These are phyloP conservation scores for Rhabdophis nuchalis DNA, from an alignment of 2,797 vertebrate genomes.

Conservation along the genomic window DNA sequence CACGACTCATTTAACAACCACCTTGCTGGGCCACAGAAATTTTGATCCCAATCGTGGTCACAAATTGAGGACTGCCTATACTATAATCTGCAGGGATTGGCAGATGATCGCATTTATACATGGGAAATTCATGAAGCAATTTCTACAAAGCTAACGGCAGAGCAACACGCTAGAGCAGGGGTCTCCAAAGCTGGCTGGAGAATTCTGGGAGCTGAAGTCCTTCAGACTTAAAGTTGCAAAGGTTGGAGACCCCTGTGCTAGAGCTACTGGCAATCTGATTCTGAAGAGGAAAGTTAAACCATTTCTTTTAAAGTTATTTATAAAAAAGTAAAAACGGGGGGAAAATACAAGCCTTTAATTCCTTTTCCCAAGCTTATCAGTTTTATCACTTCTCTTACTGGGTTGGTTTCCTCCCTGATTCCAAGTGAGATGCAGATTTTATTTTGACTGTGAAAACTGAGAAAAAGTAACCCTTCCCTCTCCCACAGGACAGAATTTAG, in stretches of 20 bases:
- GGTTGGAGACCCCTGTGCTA: too few relatives aligned
- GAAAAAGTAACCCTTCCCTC: background rate
- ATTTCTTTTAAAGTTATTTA: background rate
- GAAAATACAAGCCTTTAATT: background rate
- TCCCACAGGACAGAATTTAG: slow-evolving; percentile 5
- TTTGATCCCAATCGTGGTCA: background rate
- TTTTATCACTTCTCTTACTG: background rate
- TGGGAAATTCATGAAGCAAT: background rate
- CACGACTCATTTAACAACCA: background rate
- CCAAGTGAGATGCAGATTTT: background rate
- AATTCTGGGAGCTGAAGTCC: too few relatives aligned
- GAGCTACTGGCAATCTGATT: background rate
- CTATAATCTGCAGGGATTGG: background rate
- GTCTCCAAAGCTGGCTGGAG: too few relatives aligned
- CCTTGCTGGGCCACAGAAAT: background rate
- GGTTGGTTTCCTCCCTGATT: background rate
- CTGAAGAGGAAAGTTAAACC: background rate
- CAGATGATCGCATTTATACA: background rate
- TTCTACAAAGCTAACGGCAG: background rate
- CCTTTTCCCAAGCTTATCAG: background rate
- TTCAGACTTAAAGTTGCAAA: too few relatives aligned
- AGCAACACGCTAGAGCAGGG: background rate
- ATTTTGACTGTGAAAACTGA: background rate
- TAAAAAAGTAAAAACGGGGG: background rate
- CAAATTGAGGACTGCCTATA: background rate